These are phyloP conservation scores for Manis pentadactyla DNA, from an alignment of 2,797 vertebrate species.

Conservation along the genomic window DNA sequence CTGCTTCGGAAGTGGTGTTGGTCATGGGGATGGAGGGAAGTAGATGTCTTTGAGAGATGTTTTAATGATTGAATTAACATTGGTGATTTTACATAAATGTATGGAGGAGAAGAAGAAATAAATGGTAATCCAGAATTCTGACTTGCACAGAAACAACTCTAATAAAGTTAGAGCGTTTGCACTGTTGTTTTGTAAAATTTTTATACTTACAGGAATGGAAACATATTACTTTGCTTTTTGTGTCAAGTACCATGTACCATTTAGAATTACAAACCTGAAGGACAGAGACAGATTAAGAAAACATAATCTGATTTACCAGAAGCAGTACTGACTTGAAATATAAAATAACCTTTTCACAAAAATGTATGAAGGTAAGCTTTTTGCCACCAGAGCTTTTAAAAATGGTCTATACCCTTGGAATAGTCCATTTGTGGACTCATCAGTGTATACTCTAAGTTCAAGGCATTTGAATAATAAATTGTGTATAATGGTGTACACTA, in stretches of 20 bases:
- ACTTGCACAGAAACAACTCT: neutral
- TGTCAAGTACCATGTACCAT: neutral
- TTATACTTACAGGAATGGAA: neutral
- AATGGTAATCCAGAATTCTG: neutral
- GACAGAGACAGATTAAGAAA: slow-evolving; percentile 6
- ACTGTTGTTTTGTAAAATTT: neutral
- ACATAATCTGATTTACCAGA: neutral
- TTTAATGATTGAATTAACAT: neutral
- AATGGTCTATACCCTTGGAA: neutral
- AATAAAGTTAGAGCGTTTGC: neutral
- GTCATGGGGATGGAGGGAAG: neutral
- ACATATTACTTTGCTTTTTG: neutral
- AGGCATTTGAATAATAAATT: neutral
- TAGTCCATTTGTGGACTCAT: neutral
- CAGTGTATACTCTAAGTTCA: neutral
- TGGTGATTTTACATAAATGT: neutral
- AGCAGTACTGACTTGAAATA: neutral
- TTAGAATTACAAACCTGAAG: neutral
- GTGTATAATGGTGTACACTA: neutral
- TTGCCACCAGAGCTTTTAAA: neutral
- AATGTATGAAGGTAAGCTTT: neutral
- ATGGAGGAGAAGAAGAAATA: neutral
- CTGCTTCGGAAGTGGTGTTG: neutral
- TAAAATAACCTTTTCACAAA: neutral
- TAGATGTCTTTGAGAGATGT: neutral